Evolutionary conservation across 2,113 vertebrate genomes (phyloP).

Genomic region (Hucho hucho): DNA sequence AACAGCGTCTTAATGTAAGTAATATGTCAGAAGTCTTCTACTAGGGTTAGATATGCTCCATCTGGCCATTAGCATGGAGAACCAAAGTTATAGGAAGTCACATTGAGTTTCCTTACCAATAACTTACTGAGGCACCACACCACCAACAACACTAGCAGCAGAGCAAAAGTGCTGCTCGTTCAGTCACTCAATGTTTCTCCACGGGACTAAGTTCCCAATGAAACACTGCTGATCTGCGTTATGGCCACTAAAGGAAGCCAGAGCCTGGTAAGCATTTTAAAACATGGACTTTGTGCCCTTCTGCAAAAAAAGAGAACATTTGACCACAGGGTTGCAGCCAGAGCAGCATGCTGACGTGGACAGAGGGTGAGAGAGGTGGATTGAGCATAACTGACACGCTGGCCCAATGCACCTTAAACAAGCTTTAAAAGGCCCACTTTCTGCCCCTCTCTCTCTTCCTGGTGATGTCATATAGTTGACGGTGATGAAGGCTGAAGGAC

Average conservation of each 20-base stretch:
- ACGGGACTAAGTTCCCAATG: constrained; percentile 8
- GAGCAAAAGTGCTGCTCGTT: too few species aligned
- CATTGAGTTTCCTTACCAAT: too few species aligned
- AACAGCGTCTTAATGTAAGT: neutral
- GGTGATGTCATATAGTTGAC: constrained; percentile 32
- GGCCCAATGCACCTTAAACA: constrained; percentile 15
- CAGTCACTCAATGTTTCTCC: too few species aligned
- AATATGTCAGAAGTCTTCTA: too few species aligned
- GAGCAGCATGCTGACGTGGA: neutral
- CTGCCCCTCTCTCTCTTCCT: neutral
- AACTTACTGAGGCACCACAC: too few species aligned
- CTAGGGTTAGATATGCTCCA: too few species aligned
- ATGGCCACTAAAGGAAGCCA: constrained; percentile 13
- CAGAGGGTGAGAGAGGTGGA: neutral
- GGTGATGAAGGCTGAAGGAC: constrained; percentile 38
- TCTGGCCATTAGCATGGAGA: too few species aligned
- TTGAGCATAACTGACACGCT: constrained; percentile 16
- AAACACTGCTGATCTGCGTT: constrained; percentile 13
- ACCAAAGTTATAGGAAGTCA: too few species aligned
- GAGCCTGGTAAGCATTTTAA: constrained; percentile 35
- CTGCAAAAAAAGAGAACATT: constrained; percentile 12
- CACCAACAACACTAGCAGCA: too few species aligned
- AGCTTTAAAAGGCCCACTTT: constrained; percentile 42
- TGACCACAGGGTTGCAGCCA: neutral
- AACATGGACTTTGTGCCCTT: neutral